These are phyloP conservation scores for Noctuana brunneofusca DNA, from an alignment of 2,888 invertebrate genomes.

Conservation along the genomic window DNA sequence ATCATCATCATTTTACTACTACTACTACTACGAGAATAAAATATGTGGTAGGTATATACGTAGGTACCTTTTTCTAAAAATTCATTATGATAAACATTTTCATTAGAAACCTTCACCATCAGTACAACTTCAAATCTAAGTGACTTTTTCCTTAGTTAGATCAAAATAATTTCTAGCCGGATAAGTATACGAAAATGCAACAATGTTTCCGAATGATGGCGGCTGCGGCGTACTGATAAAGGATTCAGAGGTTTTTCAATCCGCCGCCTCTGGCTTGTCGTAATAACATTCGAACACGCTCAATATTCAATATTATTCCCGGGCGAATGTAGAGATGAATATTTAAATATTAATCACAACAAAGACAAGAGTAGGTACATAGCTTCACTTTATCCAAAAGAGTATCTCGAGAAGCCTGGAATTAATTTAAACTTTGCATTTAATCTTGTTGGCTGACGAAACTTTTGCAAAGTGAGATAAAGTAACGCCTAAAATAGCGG, in stretches of 20 bases:
- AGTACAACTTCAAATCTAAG: background rate
- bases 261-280: constrained; percentile 51
- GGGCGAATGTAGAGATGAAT: constrained; percentile 38
- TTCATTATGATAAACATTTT: no score
- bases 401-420: constrained; percentile 63
- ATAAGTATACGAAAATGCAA: constrained; percentile 67
- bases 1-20: no score
- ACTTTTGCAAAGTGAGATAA: constrained; percentile 73
- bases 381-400: constrained; percentile 57
- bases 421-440: constrained; percentile 80
- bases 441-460: constrained; percentile 75
- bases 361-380: constrained; percentile 39
- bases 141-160: background rate
- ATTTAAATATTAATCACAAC: constrained; percentile 41
- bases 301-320: constrained; percentile 34
- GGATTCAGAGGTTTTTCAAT: constrained; percentile 68
- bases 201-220: constrained; percentile 56
- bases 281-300: constrained; percentile 50
- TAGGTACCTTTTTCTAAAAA: no score
- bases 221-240: constrained; percentile 66
- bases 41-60: no score
- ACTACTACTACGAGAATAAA: no score
- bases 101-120: no score
- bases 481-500: constrained; percentile 72
- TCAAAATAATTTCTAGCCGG: constrained; percentile 25